Base-by-base conservation (phyloP, 2,113 vertebrate genomes). In the Eonycteris spelaea region DNA sequence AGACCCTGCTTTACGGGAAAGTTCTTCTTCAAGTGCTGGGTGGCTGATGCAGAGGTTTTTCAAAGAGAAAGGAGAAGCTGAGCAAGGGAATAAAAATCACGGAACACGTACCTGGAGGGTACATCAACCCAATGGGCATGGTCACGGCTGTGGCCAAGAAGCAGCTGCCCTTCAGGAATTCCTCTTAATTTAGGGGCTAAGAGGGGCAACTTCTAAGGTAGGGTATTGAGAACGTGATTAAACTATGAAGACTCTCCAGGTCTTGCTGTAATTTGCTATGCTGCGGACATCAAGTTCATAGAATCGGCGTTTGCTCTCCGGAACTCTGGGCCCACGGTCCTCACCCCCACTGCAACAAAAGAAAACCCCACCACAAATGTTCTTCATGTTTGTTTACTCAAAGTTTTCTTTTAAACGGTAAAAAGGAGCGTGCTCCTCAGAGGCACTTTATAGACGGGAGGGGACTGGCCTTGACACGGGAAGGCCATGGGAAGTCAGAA, bases 41-140 rank as follows among this genome's bases (percentile, higher is more conserved):
- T 43, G 68, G 61, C 79, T 51, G 53, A 19, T 6, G 70, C n/a
- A 67, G 68, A 43, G 5, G 26, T 24, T 38, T 94, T 40, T 30
- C 18, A 79, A 19, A 86, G 28, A 95, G 40, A 91, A 86, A 84
- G 65, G 73, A 30, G 84, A 92, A 94, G 55, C 6, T 5, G 38
- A 70, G 22, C 1, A 8, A 73, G 65, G 28, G n/a, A 22, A 48
- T 43, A 11, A 68, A 77, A 28, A 59, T 13, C 57, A 30, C 12
- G 30, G 89, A 38, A 48, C 2, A n/a, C 38, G 35, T 2, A 38
- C 15, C 35, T 40, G 6, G 40, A 40, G 40, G 40, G 71, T 33
- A 2, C n/a, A 13, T 0, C 61, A 38, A 67, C 61, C 16, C 7
- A 45, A 11, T 38, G 33, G 6, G 4, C 0, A 14, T 18, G n/a